Evolutionary conservation across 2,888 invertebrate genomes (phyloP), one percentile per base, ranked within the genome.

Genomic region (Stenchaetothrips biformis): DNA sequence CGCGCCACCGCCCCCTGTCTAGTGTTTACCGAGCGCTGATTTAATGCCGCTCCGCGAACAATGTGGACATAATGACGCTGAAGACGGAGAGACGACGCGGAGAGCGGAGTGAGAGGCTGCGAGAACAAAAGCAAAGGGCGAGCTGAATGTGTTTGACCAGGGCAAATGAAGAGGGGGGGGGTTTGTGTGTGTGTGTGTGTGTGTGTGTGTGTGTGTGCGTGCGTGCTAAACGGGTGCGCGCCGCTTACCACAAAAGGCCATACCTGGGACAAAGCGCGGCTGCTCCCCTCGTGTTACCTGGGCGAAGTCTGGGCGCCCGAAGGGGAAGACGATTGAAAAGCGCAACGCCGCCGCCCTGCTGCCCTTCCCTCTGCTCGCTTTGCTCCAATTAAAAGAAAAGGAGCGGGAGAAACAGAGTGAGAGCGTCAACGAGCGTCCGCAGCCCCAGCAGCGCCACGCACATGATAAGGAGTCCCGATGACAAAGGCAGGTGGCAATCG

Each of bases 401-500:
- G 18, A 62, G 62, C 2, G 18, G 18, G 62, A 62, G 62, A 62
- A n/a, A 62, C 18, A 62, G 62, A 62, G 62, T 18, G 62, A 62
- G 59, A 62, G 67, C 9, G 67, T 7, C n/a, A 21, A 21, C 9
- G 67, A 21, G 67, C 59, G 18, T 2, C 3, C 16, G 13, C 6
- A 53, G 9, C 9, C 16, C 7, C 53, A 9, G 49, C 59, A 13
- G 16, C 59, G 18, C 53, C 59, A 13, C 18, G 59, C 59, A n/a
- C n/a, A n/a, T 18, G 59, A 59, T 59, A 16, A 59, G 13, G 16
- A 6, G 16, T 59, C 13, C 18, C 18, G 59, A 18, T 18, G 59
- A 59, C 59, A 59, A 59, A 59, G 59, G 59, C 59, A 59, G 59
- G 59, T 59, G 59, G 59, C 59, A 18, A 59, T 59, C 59, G 59